Base-by-base conservation (phyloP, 2,888 invertebrate species). In the Brachyopa scutellaris region DNA sequence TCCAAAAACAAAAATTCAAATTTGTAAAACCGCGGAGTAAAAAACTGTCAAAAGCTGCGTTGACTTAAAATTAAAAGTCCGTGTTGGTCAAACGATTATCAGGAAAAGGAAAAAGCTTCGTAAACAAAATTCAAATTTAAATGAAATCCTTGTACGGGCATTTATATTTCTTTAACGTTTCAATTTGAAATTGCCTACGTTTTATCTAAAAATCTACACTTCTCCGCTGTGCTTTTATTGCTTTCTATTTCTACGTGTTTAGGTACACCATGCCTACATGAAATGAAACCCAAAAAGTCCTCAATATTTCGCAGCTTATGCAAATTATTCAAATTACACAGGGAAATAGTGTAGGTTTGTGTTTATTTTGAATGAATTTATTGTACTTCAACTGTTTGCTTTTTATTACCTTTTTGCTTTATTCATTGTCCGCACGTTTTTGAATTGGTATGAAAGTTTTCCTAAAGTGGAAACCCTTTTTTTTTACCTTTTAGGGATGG, bases 361-460 rank as follows among this genome's bases (percentile, higher is more conserved):
- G n/a, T n/a, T n/a, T 21, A 53, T 53, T 33, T 19, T 19, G 4
- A 19, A 19, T 1, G 33, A 19, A 53, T 53, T 53, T 53, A 53
- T 53, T 53, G 33, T 11, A 33, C n/a, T n/a, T n/a, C n/a, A n/a
- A n/a, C n/a, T n/a, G n/a, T n/a, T n/a, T n/a, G 11, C 53, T 19
- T 11, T 53, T 19, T 33, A 53, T n/a, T n/a, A n/a, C n/a, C n/a
- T n/a, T n/a, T n/a, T n/a, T n/a, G n/a, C n/a, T n/a, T n/a, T n/a
- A 17, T 53, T 33, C 6, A 53, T 33, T 19, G n/a, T 53, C 33
- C 53, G n/a, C n/a, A n/a, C n/a, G n/a, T n/a, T n/a, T n/a, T 53
- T 53, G 53, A 19, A 53, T 2, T 21, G 1, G n/a, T n/a, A n/a
- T n/a, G n/a, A n/a, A n/a, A n/a, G n/a, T n/a, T n/a, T n/a, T n/a